Percentiles rank a stretch among this genome's conserved stretches.
These are phyloP conservation scores for Gobio gobio DNA, from an alignment of 2,113 vertebrate species.

Conservation along the genomic window DNA sequence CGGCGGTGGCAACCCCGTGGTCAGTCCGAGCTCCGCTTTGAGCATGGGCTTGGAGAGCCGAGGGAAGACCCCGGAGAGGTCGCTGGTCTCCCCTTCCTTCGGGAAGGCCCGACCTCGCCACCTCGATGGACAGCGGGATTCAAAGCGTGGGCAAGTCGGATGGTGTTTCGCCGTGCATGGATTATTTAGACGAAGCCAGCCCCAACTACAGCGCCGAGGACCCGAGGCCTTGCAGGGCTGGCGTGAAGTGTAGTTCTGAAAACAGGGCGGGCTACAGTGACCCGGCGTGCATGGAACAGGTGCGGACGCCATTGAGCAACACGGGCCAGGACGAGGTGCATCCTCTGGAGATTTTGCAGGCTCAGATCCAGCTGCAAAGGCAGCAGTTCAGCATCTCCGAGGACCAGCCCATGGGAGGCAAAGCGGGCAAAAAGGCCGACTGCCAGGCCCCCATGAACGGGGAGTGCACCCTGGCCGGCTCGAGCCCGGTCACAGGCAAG, in stretches of 20 bases:
- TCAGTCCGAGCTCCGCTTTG: conserved; percentile 84
- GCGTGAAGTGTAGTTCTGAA: conserved; percentile 48
- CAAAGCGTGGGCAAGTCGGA: conserved; percentile 92
- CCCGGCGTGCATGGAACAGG: conserved; percentile 88
- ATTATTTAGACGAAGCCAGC: conserved; percentile 93
- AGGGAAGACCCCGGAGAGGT: conserved; percentile 88
- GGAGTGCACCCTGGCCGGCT: conserved; percentile 88
- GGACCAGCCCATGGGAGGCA: conserved; percentile 94
- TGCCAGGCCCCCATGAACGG: conserved; percentile 79
- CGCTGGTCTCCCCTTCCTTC: conserved; percentile 92
- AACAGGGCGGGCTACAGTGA: conserved; percentile 83
- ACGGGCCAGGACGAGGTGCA: conserved; percentile 94
- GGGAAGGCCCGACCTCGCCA: conserved; percentile 92
- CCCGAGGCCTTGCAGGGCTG: conserved; percentile 56
- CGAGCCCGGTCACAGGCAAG: conserved; percentile 90
- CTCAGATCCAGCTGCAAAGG: conserved; percentile 98
- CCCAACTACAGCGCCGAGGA: conserved; percentile 91
- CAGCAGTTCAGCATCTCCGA: conserved; percentile 99
- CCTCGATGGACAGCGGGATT: conserved; percentile 93
- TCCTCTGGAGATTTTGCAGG: conserved; percentile 97
- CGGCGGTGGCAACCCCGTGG: conserved; percentile 83
- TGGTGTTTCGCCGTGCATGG: conserved; percentile 88
- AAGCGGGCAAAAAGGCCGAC: conserved; percentile 86
- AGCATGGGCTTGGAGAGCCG: conserved; percentile 73
- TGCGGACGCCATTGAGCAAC: conserved; percentile 88